Evolutionary conservation across 2,888 invertebrate species (phyloP), one percentile per base, ranked within the genome.

Genomic region (Drosophila aldrichi): DNA sequence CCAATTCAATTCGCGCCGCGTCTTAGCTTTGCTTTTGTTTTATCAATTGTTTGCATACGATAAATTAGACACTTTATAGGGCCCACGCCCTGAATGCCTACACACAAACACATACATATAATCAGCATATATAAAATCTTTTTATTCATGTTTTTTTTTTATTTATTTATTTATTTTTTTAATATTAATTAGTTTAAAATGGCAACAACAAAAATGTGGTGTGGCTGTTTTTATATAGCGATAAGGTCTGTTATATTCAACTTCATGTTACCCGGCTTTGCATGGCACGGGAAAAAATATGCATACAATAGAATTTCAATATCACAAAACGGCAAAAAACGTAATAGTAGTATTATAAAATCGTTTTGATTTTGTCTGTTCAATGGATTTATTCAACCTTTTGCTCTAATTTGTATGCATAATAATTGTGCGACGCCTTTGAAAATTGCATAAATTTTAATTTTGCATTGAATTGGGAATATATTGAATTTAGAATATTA

Each of bases 21-120:
- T 22, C n/a, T 38, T n/a, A 14, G 46, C 22, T 8, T 20, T 49
- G 49, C 18, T 49, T 32, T 20, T 32, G 18, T 49, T 18, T 75
- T 83, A 71, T 82, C 75, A 71, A 36, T 57, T 81, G 63, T 80
- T 82, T 62, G 29, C 83, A 57, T 55, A 69, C 73, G 81, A 77
- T 81, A 86, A 76, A 46, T 63, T 60, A 38, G 44, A n/a, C 9
- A 43, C 34, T 72, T 64, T 73, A 52, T 48, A 55, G 38, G 40
- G 58, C 70, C 51, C 62, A 56, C 66, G 54, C 71, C 68, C 60
- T 52, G 44, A 2, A n/a, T 18, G 8, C 43, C 14, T 14, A 25
- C 12, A 20, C 12, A 2, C 18, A 18, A 29, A 7, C 12, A n/a
- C 7, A 1, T 16, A 16, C 6, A 6, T 1, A n/a, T 56, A n/a